Evolutionary conservation across 92 coral and sea anemone species (phyloP).

Genomic region (Zoanthus sociatus): DNA sequence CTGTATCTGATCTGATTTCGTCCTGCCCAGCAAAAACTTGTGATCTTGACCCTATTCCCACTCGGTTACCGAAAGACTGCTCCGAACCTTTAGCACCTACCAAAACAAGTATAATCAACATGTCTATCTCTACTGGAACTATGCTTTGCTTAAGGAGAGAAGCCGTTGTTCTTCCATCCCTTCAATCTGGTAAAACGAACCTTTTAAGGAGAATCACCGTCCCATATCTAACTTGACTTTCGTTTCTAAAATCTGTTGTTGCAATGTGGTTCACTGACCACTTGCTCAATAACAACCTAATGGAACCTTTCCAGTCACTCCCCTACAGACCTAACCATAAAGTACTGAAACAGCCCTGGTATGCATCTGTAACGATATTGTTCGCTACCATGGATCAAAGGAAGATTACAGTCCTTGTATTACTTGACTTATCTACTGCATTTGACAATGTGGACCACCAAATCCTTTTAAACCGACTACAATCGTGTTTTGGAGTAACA

Average conservation of each 20-base stretch:
- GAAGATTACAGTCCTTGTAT: not conserved
- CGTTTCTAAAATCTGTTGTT: constrained; percentile 3
- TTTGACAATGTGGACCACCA: constrained; percentile 48
- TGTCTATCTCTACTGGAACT: not conserved
- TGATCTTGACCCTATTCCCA: not conserved
- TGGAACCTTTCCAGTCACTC: not conserved
- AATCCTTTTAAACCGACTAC: constrained; percentile 27
- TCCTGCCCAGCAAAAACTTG: not conserved
- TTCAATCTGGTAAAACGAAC: not conserved
- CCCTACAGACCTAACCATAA: not conserved
- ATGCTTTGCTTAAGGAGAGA: not conserved
- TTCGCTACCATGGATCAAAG: not conserved
- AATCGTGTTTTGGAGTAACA: constrained; percentile 31
- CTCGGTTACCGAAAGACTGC: not conserved
- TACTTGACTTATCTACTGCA: not conserved
- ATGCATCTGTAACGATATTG: not conserved
- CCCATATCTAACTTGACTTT: not conserved
- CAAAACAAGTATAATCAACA: not conserved
- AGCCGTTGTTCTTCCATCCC: not conserved
- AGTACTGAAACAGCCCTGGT: not conserved
- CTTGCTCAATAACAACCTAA: not conserved
- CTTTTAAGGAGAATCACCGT: not conserved
- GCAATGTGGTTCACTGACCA: not conserved
- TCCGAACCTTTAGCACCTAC: not conserved
- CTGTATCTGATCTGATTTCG: not conserved